These are phyloP conservation scores for Belonocnema kinseyi DNA, from an alignment of 1,140 invertebrate genomes.

Conservation along the genomic window DNA sequence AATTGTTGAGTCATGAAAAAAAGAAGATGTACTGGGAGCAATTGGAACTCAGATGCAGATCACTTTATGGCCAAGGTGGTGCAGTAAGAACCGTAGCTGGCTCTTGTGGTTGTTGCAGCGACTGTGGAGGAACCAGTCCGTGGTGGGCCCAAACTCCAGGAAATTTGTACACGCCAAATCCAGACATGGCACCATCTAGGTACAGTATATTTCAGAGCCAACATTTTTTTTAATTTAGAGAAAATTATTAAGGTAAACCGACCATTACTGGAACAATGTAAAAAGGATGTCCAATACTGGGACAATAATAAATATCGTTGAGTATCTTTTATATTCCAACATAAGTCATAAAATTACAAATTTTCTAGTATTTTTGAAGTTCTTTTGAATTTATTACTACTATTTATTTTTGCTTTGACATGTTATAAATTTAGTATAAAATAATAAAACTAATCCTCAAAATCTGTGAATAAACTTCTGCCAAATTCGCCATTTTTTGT, in stretches of 20 bases:
- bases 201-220: constrained; percentile 42
- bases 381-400: too few relatives aligned
- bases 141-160: constrained; percentile 77
- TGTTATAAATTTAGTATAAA: too few relatives aligned
- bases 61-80: constrained; percentile 81
- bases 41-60: constrained; percentile 87
- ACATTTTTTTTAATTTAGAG: background rate
- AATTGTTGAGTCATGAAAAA: constrained; percentile 90
- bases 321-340: too few relatives aligned
- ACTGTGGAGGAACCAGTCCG: constrained; percentile 78
- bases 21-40: constrained; percentile 97
- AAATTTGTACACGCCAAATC: constrained; percentile 89
- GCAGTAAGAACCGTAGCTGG: constrained; percentile 71
- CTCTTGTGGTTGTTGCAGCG: constrained; percentile 84
- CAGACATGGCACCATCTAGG: constrained; percentile 76
- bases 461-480: too few relatives aligned
- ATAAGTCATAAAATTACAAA: too few relatives aligned
- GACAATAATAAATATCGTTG: too few relatives aligned
- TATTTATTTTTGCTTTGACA: too few relatives aligned
- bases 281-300: too few relatives aligned
- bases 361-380: too few relatives aligned
- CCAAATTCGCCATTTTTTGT: too few relatives aligned
- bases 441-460: too few relatives aligned
- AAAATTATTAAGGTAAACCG: background rate
- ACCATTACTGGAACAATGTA: too few relatives aligned